These are phyloP conservation scores for Amphipoea oculea DNA, from an alignment of 2,888 invertebrate genomes.

Conservation along the genomic window DNA sequence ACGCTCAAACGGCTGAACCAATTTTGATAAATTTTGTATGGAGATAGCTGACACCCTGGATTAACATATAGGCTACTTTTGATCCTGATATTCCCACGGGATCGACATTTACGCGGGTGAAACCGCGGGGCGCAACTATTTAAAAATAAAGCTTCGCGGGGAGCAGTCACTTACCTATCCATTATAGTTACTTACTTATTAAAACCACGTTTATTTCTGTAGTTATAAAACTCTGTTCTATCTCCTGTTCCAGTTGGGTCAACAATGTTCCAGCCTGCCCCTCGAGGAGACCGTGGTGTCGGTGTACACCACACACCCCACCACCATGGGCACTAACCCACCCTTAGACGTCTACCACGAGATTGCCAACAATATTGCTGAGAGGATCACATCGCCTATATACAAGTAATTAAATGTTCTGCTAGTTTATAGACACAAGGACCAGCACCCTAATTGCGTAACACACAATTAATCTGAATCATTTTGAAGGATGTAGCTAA, in stretches of 20 bases:
- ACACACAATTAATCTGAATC: too few relatives aligned
- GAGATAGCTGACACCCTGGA: too few relatives aligned
- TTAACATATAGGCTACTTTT: too few relatives aligned
- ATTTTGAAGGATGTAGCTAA: too few relatives aligned
- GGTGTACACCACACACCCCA: conserved; percentile 82
- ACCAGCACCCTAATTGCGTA: too few relatives aligned
- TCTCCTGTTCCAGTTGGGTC: conserved; percentile 74
- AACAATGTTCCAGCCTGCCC: conserved; percentile 73
- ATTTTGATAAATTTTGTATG: too few relatives aligned
- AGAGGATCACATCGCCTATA: conserved; percentile 86
- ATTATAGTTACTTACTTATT: too few relatives aligned
- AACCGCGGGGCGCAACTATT: too few relatives aligned
- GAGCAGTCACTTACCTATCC: not conserved
- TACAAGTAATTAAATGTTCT: conserved; percentile 75
- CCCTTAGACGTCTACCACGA: conserved; percentile 83
- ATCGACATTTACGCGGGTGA: too few relatives aligned
- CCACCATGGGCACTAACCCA: conserved; percentile 68
- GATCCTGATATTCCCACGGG: too few relatives aligned
- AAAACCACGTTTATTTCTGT: not conserved
- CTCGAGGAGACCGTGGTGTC: conserved; percentile 84
- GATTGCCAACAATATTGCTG: conserved; percentile 86
- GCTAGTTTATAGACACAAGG: not conserved
- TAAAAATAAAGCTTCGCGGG: not conserved
- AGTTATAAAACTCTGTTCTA: not conserved
- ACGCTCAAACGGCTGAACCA: too few relatives aligned